Evolutionary conservation across 1,140 invertebrate genomes (phyloP).

Genomic region (Caenorhabditis inopinata): DNA sequence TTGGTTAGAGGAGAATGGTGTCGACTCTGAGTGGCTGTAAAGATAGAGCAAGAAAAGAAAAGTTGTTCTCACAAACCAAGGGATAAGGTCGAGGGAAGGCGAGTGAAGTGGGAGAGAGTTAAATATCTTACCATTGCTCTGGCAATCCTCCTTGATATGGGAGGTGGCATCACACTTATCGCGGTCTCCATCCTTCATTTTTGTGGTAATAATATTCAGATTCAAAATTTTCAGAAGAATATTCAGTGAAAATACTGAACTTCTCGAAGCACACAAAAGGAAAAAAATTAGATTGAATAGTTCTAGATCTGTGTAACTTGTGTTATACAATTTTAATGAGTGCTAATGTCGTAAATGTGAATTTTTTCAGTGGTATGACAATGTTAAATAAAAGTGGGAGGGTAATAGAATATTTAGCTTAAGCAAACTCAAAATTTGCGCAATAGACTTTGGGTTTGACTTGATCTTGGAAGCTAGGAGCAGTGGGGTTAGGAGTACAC

Average conservation of each 20-base stretch:
- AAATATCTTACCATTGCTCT: slow-evolving; percentile 38
- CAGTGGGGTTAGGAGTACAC: background rate
- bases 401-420: slow-evolving; percentile 29
- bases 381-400: slow-evolving; percentile 9
- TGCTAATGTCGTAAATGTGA: too few species aligned
- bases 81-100: background rate
- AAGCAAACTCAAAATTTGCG: slow-evolving; percentile 24
- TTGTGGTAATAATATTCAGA: background rate
- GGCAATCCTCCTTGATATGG: slow-evolving; percentile 37
- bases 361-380: slow-evolving; percentile 8
- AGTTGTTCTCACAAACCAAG: background rate
- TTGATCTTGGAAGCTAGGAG: background rate
- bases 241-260: too few species aligned
- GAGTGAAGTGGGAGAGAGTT: slow-evolving; percentile 20
- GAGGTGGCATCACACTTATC: slow-evolving; percentile 36
- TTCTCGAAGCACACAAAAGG: too few species aligned
- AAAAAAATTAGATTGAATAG: too few species aligned
- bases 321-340: too few species aligned
- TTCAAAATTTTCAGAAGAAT: too few species aligned
- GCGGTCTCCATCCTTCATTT: slow-evolving; percentile 33
- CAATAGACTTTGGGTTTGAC: slow-evolving; percentile 6
- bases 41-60: background rate
- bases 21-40: background rate
- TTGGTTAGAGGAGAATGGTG: slow-evolving; percentile 30
- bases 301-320: too few species aligned